Evolutionary conservation across 2,797 vertebrate species (phyloP).

Genomic region (Crenuchus spilurus): DNA sequence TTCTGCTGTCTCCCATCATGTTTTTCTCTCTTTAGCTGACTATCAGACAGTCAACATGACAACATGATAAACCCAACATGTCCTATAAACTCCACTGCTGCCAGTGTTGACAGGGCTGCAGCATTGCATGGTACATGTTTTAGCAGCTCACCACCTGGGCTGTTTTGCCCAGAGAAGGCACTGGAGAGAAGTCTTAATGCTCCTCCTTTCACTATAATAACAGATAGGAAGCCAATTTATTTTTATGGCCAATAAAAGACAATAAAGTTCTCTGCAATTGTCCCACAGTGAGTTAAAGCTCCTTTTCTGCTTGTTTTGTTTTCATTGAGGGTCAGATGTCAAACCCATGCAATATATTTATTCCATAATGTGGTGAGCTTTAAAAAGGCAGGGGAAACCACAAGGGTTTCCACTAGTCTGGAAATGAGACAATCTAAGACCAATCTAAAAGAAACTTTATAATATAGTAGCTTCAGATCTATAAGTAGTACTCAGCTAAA

Average conservation of each 20-base stretch:
- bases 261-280: constrained; percentile 73
- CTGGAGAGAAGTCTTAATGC: constrained; percentile 68
- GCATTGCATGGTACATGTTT: constrained; percentile 51
- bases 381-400: constrained; percentile 17
- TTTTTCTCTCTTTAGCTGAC: constrained; percentile 36
- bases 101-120: constrained; percentile 6
- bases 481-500: not conserved
- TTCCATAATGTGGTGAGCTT: constrained; percentile 34
- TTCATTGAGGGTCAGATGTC: constrained; percentile 82
- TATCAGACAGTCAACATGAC: constrained; percentile 24
- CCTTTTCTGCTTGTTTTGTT: constrained; percentile 65
- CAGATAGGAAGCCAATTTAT: constrained; percentile 69
- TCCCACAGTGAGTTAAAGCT: constrained; percentile 64
- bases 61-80: constrained; percentile 9
- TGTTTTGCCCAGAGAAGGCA: constrained; percentile 62
- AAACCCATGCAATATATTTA: constrained; percentile 73
- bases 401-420: constrained; percentile 24
- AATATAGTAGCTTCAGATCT: not conserved
- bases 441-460: not conserved
- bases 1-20: constrained; percentile 37
- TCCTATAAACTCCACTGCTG: not conserved
- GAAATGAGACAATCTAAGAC: constrained; percentile 23
- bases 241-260: constrained; percentile 78
- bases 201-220: constrained; percentile 47
- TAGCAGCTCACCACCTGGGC: constrained; percentile 53